phyloP scores from a whole-genome alignment of 1,140 invertebrate species.

The Aethina tumida region DNA sequence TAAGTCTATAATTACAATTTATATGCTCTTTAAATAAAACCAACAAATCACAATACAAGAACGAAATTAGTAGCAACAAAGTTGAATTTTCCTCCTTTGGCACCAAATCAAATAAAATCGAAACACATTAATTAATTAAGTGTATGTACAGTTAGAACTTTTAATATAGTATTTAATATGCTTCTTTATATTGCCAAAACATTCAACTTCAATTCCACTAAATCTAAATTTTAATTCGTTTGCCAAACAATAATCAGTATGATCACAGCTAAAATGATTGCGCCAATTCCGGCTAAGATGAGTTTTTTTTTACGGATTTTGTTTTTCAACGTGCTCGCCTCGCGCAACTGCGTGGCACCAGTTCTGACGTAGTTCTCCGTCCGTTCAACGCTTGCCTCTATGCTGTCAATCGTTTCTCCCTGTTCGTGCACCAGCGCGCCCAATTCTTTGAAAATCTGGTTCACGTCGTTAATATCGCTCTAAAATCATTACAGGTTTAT shows the following conservation, averaged over 20 bases:
- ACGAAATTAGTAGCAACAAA: too few relatives aligned
- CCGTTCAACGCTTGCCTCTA: conserved; percentile 90
- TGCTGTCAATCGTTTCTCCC: conserved; percentile 92
- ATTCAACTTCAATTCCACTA: too few relatives aligned
- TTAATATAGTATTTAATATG: too few relatives aligned
- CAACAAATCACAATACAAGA: too few relatives aligned
- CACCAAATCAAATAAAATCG: too few relatives aligned
- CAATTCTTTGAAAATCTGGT: conserved; percentile 97
- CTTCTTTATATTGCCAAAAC: too few relatives aligned
- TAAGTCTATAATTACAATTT: too few relatives aligned
- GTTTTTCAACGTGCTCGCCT: conserved; percentile 78
- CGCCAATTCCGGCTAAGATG: conserved; percentile 56
- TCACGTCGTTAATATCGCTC: conserved; percentile 91
- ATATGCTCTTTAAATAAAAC: too few relatives aligned
- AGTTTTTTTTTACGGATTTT: conserved; percentile 82
- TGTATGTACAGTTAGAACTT: too few relatives aligned
- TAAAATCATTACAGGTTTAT: conserved; percentile 39
- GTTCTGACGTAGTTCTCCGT: conserved; percentile 79
- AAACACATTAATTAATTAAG: too few relatives aligned
- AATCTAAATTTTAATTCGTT: too few relatives aligned
- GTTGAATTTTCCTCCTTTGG: too few relatives aligned
- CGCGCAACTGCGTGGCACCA: conserved; percentile 67
- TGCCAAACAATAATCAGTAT: conserved; percentile 50
- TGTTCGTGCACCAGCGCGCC: conserved; percentile 95
- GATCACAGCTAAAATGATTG: conserved; percentile 57